These are phyloP conservation scores for Lethocerus indicus DNA, from an alignment of 1,140 invertebrate species.

Conservation along the genomic window DNA sequence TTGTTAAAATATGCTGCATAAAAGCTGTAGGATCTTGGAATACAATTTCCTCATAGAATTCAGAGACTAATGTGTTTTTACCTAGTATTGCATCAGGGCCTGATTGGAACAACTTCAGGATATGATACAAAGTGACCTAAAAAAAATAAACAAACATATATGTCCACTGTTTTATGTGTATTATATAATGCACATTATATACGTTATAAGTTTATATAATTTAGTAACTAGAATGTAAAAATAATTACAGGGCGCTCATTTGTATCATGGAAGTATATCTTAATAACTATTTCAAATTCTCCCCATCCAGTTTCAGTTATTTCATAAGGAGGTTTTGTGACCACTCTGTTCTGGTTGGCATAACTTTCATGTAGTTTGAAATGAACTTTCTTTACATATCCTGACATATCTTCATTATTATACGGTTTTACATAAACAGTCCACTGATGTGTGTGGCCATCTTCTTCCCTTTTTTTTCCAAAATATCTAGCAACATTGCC, in stretches of 20 bases:
- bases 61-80: conserved; percentile 72
- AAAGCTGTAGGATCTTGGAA: conserved; percentile 90
- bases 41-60: conserved; percentile 94
- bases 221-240: conserved; percentile 5
- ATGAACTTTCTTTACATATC: conserved; percentile 90
- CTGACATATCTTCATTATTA: conserved; percentile 83
- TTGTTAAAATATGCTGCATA: conserved; percentile 78
- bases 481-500: conserved; percentile 92
- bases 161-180: not conserved
- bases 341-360: conserved; percentile 79
- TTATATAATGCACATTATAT: not conserved
- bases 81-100: conserved; percentile 40
- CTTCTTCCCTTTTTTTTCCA: conserved; percentile 94
- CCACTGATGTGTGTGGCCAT: conserved; percentile 99
- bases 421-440: conserved; percentile 95
- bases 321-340: conserved; percentile 92
- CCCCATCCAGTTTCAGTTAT: conserved; percentile 99
- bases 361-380: conserved; percentile 98
- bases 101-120: conserved; percentile 87
- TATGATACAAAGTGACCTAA: conserved; percentile 88
- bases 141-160: conserved; percentile 4
- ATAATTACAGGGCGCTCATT: conserved; percentile 80
- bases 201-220: not conserved
- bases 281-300: conserved; percentile 98
- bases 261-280: conserved; percentile 94